phyloP scores from a whole-genome alignment of 2,888 invertebrate species.

The Ennomos quercinarius region DNA sequence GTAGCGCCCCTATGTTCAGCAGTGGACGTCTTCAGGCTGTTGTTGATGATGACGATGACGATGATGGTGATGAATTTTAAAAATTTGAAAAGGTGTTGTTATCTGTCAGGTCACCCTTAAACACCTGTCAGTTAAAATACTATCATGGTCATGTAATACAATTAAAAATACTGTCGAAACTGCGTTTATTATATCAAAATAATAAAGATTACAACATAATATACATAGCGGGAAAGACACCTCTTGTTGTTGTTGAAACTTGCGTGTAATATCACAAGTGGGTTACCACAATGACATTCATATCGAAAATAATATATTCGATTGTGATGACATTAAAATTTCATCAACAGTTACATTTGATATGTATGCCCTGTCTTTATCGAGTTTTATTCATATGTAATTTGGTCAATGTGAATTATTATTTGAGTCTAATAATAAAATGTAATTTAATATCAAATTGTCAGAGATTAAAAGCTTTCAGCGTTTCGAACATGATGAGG shows the following conservation, averaged over 20 bases:
- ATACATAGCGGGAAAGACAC: slow-evolving; percentile 66
- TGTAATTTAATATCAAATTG: slow-evolving; percentile 53
- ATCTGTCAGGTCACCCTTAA: too few relatives aligned
- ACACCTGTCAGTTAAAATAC: too few relatives aligned
- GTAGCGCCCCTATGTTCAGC: too few relatives aligned
- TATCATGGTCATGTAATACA: not conserved
- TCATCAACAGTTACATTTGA: slow-evolving; percentile 70
- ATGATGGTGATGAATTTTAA: too few relatives aligned
- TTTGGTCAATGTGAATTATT: slow-evolving; percentile 56
- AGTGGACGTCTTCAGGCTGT: too few relatives aligned
- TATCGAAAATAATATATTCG: slow-evolving; percentile 54
- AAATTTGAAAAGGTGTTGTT: too few relatives aligned
- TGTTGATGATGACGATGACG: too few relatives aligned
- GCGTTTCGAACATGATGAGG: slow-evolving; percentile 34
- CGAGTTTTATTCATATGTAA: slow-evolving; percentile 43
- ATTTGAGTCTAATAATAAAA: slow-evolving; percentile 49
- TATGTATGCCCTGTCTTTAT: slow-evolving; percentile 56
- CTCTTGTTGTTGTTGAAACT: slow-evolving; percentile 66
- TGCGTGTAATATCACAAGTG: slow-evolving; percentile 47
- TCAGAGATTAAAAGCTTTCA: slow-evolving; percentile 55
- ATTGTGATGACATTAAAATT: slow-evolving; percentile 70
- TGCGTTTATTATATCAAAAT: slow-evolving; percentile 40
- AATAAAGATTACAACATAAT: slow-evolving; percentile 54
- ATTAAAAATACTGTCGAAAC: slow-evolving; percentile 36
- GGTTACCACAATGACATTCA: slow-evolving; percentile 63